A percentile compares a stretch with the other conserved stretches of the same genome.
Evolutionary conservation across 2,797 vertebrate species (phyloP).

Genomic region (Mus spretus): DNA sequence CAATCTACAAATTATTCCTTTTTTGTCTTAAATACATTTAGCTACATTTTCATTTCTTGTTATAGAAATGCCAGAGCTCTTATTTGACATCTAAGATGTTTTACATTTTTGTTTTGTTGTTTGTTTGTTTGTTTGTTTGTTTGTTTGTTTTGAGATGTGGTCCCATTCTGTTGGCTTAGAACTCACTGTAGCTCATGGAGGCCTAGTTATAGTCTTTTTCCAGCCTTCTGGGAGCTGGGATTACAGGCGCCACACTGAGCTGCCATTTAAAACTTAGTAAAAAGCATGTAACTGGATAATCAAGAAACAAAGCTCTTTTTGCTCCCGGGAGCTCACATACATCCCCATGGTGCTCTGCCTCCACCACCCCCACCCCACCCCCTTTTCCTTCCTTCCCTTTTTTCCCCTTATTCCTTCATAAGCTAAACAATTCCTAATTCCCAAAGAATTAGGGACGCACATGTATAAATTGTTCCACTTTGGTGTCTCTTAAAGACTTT

Average conservation of each 20-base stretch:
- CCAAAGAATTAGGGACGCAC: background rate
- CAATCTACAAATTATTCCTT: conserved; percentile 13
- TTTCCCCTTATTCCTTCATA: background rate
- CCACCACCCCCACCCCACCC: background rate
- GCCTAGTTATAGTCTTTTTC: background rate
- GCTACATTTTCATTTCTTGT: conserved; percentile 30
- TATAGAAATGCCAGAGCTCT: conserved; percentile 24
- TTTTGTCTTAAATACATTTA: conserved; percentile 62
- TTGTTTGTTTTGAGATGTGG: background rate
- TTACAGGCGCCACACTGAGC: background rate
- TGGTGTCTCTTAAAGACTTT: conserved; percentile 17
- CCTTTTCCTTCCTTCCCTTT: background rate
- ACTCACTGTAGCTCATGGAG: background rate
- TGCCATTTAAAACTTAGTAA: background rate
- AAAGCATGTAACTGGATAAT: background rate
- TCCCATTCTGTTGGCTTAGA: background rate
- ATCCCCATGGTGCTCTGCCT: background rate
- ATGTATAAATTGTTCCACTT: conserved; percentile 38
- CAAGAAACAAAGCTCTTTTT: background rate
- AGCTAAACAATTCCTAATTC: background rate
- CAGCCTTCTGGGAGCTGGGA: background rate
- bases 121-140: background rate
- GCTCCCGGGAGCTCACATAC: background rate
- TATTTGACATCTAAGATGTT: background rate
- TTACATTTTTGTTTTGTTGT: background rate